These are phyloP conservation scores for Tarsius wallacei DNA, from an alignment of 2,797 vertebrate genomes.

Conservation along the genomic window DNA sequence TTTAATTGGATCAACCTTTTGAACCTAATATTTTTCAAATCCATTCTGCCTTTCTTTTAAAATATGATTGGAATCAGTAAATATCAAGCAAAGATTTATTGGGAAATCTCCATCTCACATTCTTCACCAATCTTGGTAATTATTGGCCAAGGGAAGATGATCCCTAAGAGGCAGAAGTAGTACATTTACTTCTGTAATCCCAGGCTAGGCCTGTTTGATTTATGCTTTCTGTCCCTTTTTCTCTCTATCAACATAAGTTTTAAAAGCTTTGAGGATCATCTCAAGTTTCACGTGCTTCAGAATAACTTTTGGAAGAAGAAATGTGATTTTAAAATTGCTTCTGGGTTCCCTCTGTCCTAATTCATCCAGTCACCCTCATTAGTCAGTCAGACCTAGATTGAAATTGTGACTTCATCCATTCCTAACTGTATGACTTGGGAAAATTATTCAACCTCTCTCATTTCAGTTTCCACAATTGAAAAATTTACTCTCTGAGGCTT, in stretches of 20 bases:
- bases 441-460: too few relatives aligned
- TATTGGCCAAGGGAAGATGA: neutral
- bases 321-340: neutral
- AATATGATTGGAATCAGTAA: neutral
- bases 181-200: neutral
- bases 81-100: conserved; percentile 1
- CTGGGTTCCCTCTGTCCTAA: neutral
- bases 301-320: neutral
- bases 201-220: neutral
- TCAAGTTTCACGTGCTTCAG: neutral
- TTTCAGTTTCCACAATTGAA: neutral
- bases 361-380: neutral
- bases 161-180: neutral
- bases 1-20: neutral
- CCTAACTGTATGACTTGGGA: too few relatives aligned
- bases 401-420: conserved; percentile 20
- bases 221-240: neutral
- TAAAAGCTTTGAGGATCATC: neutral
- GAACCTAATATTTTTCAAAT: neutral
- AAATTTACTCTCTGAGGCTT: neutral
- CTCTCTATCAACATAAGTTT: neutral
- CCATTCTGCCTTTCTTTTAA: neutral
- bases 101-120: neutral
- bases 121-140: neutral
- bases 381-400: neutral